A percentile compares a stretch with the other conserved stretches of the same genome.
Evolutionary conservation across 2,113 vertebrate species (phyloP).

Genomic region (Crotalus horridus): DNA sequence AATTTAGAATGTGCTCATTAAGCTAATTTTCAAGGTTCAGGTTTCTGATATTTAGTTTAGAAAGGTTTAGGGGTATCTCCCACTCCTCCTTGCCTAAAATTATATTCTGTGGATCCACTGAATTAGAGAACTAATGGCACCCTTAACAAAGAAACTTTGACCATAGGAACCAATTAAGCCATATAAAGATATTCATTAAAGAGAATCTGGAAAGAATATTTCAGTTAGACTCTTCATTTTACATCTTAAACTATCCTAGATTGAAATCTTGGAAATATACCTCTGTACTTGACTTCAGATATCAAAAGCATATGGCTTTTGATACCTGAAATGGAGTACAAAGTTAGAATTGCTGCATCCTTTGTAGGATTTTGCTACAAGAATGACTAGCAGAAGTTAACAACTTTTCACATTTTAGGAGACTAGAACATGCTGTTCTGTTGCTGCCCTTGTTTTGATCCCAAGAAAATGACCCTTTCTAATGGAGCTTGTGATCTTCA

Average conservation of each 20-base stretch:
- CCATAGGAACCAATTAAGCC: neutral
- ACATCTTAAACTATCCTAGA: neutral
- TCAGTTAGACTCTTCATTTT: neutral
- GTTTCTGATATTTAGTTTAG: neutral
- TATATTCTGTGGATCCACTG: neutral
- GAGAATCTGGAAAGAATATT: neutral
- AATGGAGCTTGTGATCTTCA: neutral
- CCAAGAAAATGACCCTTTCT: conserved; percentile 4
- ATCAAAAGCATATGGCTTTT: conserved; percentile 14
- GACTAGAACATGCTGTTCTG: neutral
- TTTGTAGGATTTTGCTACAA: neutral
- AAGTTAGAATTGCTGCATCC: neutral
- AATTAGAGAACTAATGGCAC: neutral
- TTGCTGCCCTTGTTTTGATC: neutral
- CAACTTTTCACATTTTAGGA: conserved; percentile 1
- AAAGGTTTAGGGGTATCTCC: neutral
- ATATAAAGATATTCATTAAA: neutral
- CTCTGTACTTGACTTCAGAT: neutral
- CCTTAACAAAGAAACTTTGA: neutral
- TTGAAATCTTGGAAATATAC: neutral
- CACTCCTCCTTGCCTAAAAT: neutral
- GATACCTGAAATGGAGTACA: neutral
- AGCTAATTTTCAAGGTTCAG: neutral
- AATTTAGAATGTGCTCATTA: neutral
- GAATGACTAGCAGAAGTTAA: neutral